Conservation (phyloP, 1,140 invertebrate genomes). For the Periplaneta americana region DNA sequence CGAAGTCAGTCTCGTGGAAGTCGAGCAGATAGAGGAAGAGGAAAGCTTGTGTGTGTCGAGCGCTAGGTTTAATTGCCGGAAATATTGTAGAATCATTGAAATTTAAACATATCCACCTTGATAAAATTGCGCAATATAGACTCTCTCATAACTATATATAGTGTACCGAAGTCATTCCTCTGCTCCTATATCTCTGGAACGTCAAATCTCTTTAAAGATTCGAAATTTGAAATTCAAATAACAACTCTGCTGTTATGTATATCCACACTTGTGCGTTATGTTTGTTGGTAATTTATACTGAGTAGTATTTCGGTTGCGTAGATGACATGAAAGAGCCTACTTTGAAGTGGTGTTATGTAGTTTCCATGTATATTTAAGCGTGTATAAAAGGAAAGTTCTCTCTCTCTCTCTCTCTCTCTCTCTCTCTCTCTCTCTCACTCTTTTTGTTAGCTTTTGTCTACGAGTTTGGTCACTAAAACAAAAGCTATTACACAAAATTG, state of each 20-base stretch:
- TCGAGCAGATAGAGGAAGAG: no score
- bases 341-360: neutral
- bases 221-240: neutral
- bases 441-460: neutral
- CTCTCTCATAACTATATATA: no score
- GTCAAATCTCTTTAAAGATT: neutral
- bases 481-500: neutral
- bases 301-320: neutral
- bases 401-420: no score
- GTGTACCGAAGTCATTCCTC: no score
- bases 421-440: no score
- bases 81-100: no score
- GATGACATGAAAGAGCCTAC: neutral
- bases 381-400: neutral
- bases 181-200: no score
- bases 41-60: no score
- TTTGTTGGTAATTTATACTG: neutral
- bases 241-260: neutral
- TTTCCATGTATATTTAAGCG: neutral
- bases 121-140: no score
- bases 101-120: no score
- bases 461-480: neutral
- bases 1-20: no score
- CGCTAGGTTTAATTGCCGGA: no score
- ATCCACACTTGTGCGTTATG: neutral